phyloP scores from a whole-genome alignment of 1,140 invertebrate genomes.

The Rhynchophorus ferrugineus region DNA sequence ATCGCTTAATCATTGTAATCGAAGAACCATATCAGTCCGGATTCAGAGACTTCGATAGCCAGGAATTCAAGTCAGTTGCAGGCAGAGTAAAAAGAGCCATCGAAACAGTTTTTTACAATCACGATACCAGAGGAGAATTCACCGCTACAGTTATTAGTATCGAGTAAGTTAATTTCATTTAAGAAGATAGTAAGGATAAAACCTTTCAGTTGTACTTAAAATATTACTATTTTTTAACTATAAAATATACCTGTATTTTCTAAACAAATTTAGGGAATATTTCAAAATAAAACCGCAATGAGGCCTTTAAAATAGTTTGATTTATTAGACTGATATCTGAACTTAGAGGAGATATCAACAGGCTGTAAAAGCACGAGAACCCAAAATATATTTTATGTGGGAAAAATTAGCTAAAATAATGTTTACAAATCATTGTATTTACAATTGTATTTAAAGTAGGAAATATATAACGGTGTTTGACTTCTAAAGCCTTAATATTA shows the following conservation, averaged over 20 bases:
- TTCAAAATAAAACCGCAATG: too few species aligned
- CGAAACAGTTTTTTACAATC: slow-evolving; percentile 36
- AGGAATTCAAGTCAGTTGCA: slow-evolving; percentile 38
- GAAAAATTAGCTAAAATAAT: too few species aligned
- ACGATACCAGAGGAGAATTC: slow-evolving; percentile 34
- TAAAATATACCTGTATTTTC: background rate
- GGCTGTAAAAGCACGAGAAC: too few species aligned
- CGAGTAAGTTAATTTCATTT: slow-evolving; percentile 31
- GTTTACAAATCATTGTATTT: too few species aligned
- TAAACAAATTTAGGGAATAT: background rate
- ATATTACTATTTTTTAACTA: background rate
- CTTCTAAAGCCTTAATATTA: too few species aligned
- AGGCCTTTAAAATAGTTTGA: too few species aligned
- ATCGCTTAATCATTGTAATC: slow-evolving; percentile 43
- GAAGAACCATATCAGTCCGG: slow-evolving; percentile 37
- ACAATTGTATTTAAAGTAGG: too few species aligned
- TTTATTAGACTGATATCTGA: too few species aligned
- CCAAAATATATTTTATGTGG: too few species aligned
- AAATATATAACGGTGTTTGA: too few species aligned
- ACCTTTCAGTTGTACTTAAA: background rate
- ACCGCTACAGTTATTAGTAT: slow-evolving; percentile 40
- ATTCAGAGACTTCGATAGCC: slow-evolving; percentile 38
- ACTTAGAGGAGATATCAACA: too few species aligned
- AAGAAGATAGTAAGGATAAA: background rate
- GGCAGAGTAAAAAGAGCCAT: slow-evolving; percentile 37